These are phyloP conservation scores for Apis florea DNA, from an alignment of 1,140 invertebrate species.

Conservation along the genomic window DNA sequence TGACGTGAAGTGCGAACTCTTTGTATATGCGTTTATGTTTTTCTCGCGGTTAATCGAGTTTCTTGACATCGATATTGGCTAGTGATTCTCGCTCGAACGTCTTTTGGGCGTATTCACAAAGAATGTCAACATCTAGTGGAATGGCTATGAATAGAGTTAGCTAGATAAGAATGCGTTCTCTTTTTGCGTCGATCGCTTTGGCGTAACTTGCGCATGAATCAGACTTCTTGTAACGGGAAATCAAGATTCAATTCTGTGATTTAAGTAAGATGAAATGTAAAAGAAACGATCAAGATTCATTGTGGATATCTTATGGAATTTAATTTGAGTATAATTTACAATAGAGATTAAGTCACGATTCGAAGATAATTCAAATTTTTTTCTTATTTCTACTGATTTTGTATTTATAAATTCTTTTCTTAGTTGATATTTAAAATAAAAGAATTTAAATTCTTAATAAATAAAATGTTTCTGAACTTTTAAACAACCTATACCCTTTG, in stretches of 20 bases:
- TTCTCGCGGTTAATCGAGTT: neutral
- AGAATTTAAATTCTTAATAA: too few species aligned
- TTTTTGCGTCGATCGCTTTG: neutral
- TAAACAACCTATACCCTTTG: too few species aligned
- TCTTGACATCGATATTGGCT: neutral
- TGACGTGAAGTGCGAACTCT: conserved; percentile 1
- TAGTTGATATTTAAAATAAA: too few species aligned
- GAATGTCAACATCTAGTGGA: conserved; percentile 1
- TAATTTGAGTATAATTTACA: too few species aligned
- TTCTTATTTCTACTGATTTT: too few species aligned
- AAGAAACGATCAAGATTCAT: neutral
- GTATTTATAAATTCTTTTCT: too few species aligned
- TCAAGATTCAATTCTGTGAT: conserved; percentile 14
- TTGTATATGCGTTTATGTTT: neutral
- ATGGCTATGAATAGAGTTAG: neutral
- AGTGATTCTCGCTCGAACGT: neutral
- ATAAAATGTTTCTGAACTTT: too few species aligned
- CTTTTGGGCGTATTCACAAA: conserved; percentile 20
- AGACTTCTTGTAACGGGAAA: conserved; percentile 38
- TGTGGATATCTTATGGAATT: neutral
- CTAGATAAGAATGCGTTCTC: conserved; percentile 27
- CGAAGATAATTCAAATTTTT: too few species aligned
- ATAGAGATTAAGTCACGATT: too few species aligned
- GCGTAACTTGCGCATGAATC: conserved; percentile 28
- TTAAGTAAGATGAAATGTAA: neutral